These are phyloP conservation scores for Syngnathus typhle DNA, from an alignment of 2,113 vertebrate genomes.

Conservation along the genomic window DNA sequence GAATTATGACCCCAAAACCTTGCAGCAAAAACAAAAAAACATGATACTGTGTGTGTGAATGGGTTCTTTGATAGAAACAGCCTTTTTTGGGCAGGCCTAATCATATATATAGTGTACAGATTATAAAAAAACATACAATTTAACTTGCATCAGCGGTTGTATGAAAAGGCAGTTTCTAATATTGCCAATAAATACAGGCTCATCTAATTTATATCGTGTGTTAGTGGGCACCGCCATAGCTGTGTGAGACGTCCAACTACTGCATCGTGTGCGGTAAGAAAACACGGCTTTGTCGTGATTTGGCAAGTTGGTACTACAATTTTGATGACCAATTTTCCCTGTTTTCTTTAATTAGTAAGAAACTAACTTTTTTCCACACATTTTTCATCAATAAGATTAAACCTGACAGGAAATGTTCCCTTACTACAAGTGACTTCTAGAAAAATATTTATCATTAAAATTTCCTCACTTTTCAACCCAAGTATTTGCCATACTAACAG, in stretches of 20 bases:
- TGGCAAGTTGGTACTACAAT: neutral
- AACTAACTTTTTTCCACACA: neutral
- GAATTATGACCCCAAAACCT: neutral
- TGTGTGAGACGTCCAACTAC: neutral
- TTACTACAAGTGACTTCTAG: neutral
- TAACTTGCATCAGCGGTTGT: neutral
- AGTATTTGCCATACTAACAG: slow-evolving; percentile 6
- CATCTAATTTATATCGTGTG: neutral
- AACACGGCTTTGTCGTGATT: neutral
- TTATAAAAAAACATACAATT: neutral
- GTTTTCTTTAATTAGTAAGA: neutral
- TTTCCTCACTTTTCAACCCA: neutral
- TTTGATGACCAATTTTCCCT: neutral
- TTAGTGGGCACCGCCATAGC: neutral
- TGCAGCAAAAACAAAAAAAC: neutral
- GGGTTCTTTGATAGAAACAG: neutral
- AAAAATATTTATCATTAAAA: slow-evolving; percentile 1
- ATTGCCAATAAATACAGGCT: neutral
- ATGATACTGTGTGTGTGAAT: neutral
- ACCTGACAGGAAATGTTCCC: neutral
- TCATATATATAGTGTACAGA: neutral
- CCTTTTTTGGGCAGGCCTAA: neutral
- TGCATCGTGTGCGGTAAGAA: neutral
- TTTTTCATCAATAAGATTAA: neutral
- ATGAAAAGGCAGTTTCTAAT: neutral